A percentile compares a stretch with the other conserved stretches of the same genome.
phyloP scores from a whole-genome alignment of 53 echinoderm and acorn worm species.

The Hippasteria phrygiana region DNA sequence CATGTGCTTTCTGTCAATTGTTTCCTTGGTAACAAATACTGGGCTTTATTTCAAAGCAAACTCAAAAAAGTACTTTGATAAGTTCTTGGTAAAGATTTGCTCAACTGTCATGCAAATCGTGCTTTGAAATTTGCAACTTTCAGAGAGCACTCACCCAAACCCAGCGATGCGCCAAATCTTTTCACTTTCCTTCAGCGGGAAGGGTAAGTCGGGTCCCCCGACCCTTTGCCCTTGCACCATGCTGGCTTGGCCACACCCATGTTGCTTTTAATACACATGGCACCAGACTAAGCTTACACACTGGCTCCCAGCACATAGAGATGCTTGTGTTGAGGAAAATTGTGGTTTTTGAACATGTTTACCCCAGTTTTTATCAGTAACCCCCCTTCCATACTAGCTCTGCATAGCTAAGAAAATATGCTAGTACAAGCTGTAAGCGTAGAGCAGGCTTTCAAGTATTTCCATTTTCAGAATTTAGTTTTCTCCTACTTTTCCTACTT shows the following conservation, averaged over 20 bases:
- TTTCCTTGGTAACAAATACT: too few species aligned
- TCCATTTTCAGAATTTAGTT: too few species aligned
- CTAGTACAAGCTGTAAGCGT: too few species aligned
- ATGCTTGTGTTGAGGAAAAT: neutral
- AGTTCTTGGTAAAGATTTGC: too few species aligned
- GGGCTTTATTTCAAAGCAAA: too few species aligned
- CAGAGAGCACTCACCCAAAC: slow-evolving; percentile 58
- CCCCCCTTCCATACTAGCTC: too few species aligned
- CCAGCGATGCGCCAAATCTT: slow-evolving; percentile 31
- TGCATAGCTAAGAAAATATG: too few species aligned
- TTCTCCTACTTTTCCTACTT: too few species aligned
- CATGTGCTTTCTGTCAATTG: too few species aligned
- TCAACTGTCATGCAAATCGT: slow-evolving; percentile 17
- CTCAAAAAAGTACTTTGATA: too few species aligned
- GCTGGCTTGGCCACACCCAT: neutral
- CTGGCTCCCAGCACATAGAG: neutral
- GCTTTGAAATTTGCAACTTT: slow-evolving; percentile 56
- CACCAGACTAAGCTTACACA: slow-evolving; percentile 21
- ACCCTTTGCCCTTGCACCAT: neutral
- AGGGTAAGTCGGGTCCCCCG: slow-evolving; percentile 55
- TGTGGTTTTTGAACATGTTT: neutral
- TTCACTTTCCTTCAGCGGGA: slow-evolving; percentile 56
- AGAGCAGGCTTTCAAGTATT: too few species aligned
- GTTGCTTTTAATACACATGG: neutral
- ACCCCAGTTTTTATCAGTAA: too few species aligned